These are phyloP conservation scores for Actinostola sp. DNA, from an alignment of 92 coral and sea anemone species.

Conservation along the genomic window DNA sequence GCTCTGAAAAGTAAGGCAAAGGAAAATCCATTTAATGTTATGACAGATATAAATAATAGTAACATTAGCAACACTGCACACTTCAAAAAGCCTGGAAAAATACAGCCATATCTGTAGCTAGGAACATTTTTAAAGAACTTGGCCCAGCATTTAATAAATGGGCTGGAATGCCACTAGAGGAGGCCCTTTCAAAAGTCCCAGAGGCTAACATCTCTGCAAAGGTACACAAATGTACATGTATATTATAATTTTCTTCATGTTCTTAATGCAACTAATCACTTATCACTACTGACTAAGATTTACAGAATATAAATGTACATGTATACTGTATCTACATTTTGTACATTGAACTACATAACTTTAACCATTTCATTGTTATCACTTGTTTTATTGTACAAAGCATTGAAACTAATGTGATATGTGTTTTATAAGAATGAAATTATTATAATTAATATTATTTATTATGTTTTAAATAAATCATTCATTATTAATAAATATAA, in stretches of 20 bases:
- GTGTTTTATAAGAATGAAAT: no score
- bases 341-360: no score
- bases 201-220: conserved; percentile 54
- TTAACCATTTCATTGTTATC: no score
- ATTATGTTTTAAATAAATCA: no score
- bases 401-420: no score
- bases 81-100: not conserved
- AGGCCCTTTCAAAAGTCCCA: conserved; percentile 45
- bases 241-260: not conserved
- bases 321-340: no score
- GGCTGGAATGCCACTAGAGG: conserved; percentile 31
- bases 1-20: conserved; percentile 23
- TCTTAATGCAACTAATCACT: not conserved
- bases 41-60: not conserved
- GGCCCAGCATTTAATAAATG: conserved; percentile 29
- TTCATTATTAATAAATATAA: not conserved
- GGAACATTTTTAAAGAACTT: conserved; percentile 19
- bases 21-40: conserved; percentile 28
- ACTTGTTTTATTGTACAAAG: no score
- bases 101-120: conserved; percentile 9
- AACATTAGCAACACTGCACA: no score
- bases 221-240: conserved; percentile 30
- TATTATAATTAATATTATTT: no score
- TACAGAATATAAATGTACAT: no score
- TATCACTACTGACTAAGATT: not conserved